Evolutionary conservation across 2,888 invertebrate genomes (phyloP), one percentile per base, ranked within the genome.

Genomic region (Carterocephalus palaemon): DNA sequence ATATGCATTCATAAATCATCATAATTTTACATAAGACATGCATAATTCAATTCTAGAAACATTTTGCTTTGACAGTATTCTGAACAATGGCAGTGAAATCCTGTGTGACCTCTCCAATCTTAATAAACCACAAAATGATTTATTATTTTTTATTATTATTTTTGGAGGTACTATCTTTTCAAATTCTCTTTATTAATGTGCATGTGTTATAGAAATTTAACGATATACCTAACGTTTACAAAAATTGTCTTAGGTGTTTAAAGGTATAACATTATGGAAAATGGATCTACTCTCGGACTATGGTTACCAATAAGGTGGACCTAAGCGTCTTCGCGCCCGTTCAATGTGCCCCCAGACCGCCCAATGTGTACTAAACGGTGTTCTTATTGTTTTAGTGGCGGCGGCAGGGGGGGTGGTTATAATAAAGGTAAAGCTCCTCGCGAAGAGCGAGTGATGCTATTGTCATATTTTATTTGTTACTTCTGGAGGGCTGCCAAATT

Each of bases 381-480:
- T 90, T 91, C 90, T 90, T 91, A 91, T 93, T 93, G 93, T 93
- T 94, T 92, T 93, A 93, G 95, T 93, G 95, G 95, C 93, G 94
- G 95, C 93, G 92, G 92, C 92, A 92, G 92, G 90, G 92, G 92
- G 93, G 95, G 95, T 93, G 95, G 94, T 95, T 95, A 89, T 94
- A 95, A 94, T 91, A 95, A 95, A 95, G 95, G 95, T 95, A 95
- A 95, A 93, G 92, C 92, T 92, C 92, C 90, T 91, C 89, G 90
- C 90, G 86, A 88, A 87, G 87, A 88, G 83, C 88, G 90, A 89
- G 88, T 88, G 92, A 90, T 92, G 92, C 92, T 91, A 88, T 92
- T 92, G 91, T 89, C 86, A 89, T 83, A 82, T 82, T 85, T 72
- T 81, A 72, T 75, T 77, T 75, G 75, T 81, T 72, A 72, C 70